These are phyloP conservation scores for Drosophila neocordata DNA, from an alignment of 1,140 invertebrate species.

Conservation along the genomic window DNA sequence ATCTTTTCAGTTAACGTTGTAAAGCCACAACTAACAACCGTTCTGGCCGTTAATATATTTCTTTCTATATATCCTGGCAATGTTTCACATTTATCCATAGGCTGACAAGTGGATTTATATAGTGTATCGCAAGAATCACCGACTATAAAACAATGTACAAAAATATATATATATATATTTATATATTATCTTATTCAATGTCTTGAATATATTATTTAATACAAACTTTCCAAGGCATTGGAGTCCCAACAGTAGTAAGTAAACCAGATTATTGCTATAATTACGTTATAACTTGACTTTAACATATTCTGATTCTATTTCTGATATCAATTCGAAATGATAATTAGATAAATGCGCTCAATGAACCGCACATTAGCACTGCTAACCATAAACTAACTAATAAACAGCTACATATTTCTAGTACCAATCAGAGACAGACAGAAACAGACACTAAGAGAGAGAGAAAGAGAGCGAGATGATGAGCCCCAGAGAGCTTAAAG, in stretches of 20 bases:
- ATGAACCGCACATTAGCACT: constrained; percentile 28
- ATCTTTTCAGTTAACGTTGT: constrained; percentile 56
- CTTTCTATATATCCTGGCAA: constrained; percentile 28
- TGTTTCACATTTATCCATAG: constrained; percentile 37
- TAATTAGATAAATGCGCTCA: neutral
- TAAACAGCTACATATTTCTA: neutral
- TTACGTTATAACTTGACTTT: constrained; percentile 6
- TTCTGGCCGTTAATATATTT: constrained; percentile 13
- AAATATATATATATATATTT: neutral
- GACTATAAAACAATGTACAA: constrained; percentile 25
- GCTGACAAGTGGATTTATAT: constrained; percentile 60
- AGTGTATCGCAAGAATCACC: constrained; percentile 59
- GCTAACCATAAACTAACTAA: constrained; percentile 39
- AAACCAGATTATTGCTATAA: constrained; percentile 29
- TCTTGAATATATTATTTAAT: neutral
- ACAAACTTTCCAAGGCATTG: constrained; percentile 61
- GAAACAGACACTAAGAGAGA: neutral
- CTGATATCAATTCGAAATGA: neutral
- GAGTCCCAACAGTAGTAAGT: constrained; percentile 43
- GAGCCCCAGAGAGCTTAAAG: too few relatives aligned
- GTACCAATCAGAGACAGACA: neutral
- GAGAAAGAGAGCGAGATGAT: neutral
- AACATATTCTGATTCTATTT: constrained; percentile 35
- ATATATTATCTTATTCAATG: neutral
- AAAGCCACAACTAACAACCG: constrained; percentile 53